Conservation (phyloP, 2,888 invertebrate genomes). For the Tetrapedia diversipes region DNA sequence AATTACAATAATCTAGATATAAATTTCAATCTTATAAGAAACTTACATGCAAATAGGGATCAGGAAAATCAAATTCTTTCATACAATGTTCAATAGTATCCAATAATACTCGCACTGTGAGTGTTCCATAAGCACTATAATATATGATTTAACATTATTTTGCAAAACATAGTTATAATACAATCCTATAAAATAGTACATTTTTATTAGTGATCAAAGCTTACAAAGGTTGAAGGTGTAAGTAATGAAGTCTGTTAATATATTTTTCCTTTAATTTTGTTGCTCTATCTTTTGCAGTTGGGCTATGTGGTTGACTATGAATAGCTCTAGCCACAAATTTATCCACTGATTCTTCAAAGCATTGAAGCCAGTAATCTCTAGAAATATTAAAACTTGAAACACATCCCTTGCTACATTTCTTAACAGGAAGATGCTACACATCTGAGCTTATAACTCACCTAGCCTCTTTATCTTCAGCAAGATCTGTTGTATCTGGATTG, state of each 20-base stretch:
- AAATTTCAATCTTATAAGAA: background rate
- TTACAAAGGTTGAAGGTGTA: constrained; percentile 92
- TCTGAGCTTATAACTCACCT: constrained; percentile 83
- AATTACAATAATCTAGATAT: background rate
- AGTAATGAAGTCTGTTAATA: constrained; percentile 89
- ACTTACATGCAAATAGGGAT: constrained; percentile 88
- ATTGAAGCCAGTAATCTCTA: constrained; percentile 94
- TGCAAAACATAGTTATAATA: background rate
- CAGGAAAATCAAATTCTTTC: constrained; percentile 95
- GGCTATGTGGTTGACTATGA: constrained; percentile 89
- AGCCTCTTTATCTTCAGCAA: constrained; percentile 93
- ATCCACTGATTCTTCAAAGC: constrained; percentile 93
- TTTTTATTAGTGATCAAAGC: constrained; percentile 71
- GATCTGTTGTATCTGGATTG: constrained; percentile 95
- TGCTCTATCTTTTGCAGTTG: constrained; percentile 91
- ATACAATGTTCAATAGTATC: constrained; percentile 96
- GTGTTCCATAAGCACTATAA: constrained; percentile 88
- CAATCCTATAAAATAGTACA: constrained; percentile 13
- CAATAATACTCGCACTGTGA: constrained; percentile 94
- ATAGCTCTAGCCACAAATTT: constrained; percentile 94
- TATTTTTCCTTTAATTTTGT: constrained; percentile 93
- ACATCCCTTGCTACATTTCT: constrained; percentile 2
- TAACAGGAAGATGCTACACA: constrained; percentile 8
- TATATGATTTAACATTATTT: constrained; percentile 24
- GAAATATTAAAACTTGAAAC: constrained; percentile 49